Evolutionary conservation across 37 sponge, comb jelly and placozoan genomes (phyloP), one percentile per base, ranked within the genome.

Genomic region (Theonella swinhoei): DNA sequence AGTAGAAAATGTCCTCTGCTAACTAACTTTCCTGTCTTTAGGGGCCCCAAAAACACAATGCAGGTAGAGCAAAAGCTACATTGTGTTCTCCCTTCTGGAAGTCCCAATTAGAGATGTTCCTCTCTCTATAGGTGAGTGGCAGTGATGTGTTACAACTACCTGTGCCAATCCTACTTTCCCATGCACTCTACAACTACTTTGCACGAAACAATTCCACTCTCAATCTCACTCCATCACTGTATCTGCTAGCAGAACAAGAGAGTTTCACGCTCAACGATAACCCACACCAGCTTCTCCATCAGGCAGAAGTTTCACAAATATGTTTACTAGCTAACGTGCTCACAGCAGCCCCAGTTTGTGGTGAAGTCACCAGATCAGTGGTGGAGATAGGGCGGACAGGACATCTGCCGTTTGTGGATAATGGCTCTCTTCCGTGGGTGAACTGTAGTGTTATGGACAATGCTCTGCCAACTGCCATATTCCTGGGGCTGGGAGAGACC

Each of bases 321-420:
- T 86, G 87, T 28, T 74, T 80, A 47, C 47, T 73, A 36, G 32
- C 25, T 7, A 0, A 35, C 5, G 47, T 78, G 33, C 39, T 5
- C 58, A 47, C 79, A 2, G 43, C 62, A 22, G 87, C 87, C 22
- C 79, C 79, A n/a, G 43, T 37, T 5, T 86, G 87, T 62, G 73
- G 42, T 0, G 14, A 23, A 8, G 5, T 77, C 31, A 86, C 87
- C 30, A 58, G 87, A 37, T 60, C 80, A 22, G 58, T 35, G 36
- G 43, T 79, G 32, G 47, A 79, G 8, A 37, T 86, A 39, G 32
- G 22, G 47, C 29, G 64, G n/a, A 43, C 28, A 32, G 87, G 74
- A 72, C 2, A 25, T 36, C 64, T 78, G 19, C 22, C 19, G 31
- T 68, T 35, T 34, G 36, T 72, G 25, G 54, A 43, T 29, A 14